Percentiles rank a stretch among this genome's conserved stretches.
phyloP scores from a whole-genome alignment of 1,140 invertebrate genomes.

The Scylla paramamosain region DNA sequence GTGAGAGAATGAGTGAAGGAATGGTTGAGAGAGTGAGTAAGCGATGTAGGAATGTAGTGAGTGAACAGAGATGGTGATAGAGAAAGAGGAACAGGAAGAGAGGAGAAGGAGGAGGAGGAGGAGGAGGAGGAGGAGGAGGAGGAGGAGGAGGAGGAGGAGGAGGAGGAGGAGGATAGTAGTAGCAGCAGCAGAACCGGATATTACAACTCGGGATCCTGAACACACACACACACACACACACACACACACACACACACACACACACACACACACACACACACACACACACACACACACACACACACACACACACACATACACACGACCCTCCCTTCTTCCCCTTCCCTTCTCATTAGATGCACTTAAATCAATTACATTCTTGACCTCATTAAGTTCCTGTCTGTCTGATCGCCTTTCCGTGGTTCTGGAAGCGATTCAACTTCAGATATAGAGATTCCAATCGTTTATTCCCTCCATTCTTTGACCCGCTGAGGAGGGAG shows the following conservation, averaged over 20 bases:
- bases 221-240: slow-evolving; percentile 20
- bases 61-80: neutral
- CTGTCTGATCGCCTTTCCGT: too few relatives aligned
- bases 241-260: slow-evolving; percentile 2
- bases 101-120: neutral
- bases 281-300: too few relatives aligned
- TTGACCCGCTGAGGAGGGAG: neutral
- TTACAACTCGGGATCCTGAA: neutral
- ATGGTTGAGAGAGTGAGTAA: neutral
- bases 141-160: too few relatives aligned
- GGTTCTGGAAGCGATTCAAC: neutral
- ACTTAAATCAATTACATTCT: neutral
- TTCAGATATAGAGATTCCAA: too few relatives aligned
- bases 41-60: neutral
- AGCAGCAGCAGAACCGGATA: neutral
- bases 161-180: too few relatives aligned
- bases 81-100: neutral
- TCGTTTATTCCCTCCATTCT: neutral
- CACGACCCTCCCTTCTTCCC: too few relatives aligned
- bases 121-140: neutral
- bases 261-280: neutral
- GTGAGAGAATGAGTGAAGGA: neutral
- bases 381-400: neutral
- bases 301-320: too few relatives aligned
- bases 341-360: neutral